These are phyloP conservation scores for Archips xylosteana DNA, from an alignment of 2,888 invertebrate species.

Conservation along the genomic window DNA sequence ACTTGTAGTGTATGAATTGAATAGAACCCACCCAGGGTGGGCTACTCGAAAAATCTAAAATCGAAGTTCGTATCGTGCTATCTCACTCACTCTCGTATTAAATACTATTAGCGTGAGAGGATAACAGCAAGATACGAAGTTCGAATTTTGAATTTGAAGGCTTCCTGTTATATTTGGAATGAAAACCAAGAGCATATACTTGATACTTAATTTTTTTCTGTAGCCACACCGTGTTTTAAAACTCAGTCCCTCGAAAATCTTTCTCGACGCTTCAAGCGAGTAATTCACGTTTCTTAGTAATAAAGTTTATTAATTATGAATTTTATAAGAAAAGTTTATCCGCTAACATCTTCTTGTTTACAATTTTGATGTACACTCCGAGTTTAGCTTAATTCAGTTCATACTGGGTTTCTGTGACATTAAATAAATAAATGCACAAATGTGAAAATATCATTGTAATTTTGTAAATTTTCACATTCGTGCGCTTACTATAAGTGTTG, in stretches of 20 bases:
- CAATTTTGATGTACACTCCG: conserved; percentile 28
- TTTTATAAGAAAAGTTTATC: conserved; percentile 37
- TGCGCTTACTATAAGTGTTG: no score
- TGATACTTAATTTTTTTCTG: neutral
- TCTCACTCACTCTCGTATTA: no score
- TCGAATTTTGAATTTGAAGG: no score
- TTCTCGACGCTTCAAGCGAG: conserved; percentile 26
- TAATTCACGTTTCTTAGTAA: conserved; percentile 33
- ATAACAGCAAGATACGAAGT: no score
- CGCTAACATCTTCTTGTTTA: conserved; percentile 33
- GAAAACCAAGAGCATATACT: neutral
- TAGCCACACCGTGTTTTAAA: conserved; percentile 30
- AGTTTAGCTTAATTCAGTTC: conserved; percentile 16
- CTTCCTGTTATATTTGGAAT: neutral
- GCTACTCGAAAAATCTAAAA: no score
- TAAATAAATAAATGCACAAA: no score
- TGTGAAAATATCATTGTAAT: no score
- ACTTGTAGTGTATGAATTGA: no score
- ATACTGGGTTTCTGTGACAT: conserved; percentile 26
- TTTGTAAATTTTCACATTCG: no score
- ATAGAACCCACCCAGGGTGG: no score
- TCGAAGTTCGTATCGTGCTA: no score
- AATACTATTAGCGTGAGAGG: no score
- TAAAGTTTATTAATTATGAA: conserved; percentile 31
- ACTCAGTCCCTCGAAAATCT: conserved; percentile 19